These are phyloP conservation scores for Botia kubotai DNA, from an alignment of 2,797 vertebrate genomes.

Conservation along the genomic window DNA sequence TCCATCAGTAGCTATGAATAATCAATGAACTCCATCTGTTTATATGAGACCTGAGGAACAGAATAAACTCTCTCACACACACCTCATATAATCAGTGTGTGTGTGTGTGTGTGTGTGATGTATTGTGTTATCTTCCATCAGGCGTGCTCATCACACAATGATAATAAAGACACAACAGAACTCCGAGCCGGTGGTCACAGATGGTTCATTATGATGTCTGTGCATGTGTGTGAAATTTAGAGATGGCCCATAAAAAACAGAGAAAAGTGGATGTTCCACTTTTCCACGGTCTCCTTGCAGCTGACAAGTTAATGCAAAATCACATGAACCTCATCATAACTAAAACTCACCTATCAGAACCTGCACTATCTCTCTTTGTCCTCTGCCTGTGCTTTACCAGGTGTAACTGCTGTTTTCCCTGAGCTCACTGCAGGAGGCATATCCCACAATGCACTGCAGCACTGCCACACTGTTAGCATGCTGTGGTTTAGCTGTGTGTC, in stretches of 20 bases:
- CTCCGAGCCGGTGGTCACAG: slow-evolving; percentile 2
- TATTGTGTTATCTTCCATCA: neutral
- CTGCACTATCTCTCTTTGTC: neutral
- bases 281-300: neutral
- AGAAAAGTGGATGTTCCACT: neutral
- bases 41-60: slow-evolving; percentile 72
- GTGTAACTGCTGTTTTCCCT: slow-evolving; percentile 54
- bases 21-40: slow-evolving; percentile 86
- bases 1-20: slow-evolving; percentile 83
- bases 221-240: slow-evolving; percentile 18
- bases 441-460: slow-evolving; percentile 60
- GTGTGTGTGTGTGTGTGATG: neutral
- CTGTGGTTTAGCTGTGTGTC: neutral
- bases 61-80: slow-evolving; percentile 26
- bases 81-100: slow-evolving; percentile 3
- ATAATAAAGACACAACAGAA: neutral
- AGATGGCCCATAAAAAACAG: neutral
- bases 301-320: neutral
- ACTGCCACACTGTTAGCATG: slow-evolving; percentile 54
- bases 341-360: no score
- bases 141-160: neutral
- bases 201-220: slow-evolving; percentile 11
- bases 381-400: slow-evolving; percentile 19
- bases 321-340: no score
- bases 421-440: slow-evolving; percentile 59